phyloP scores from a whole-genome alignment of 2,888 invertebrate genomes.

The Andrena fulva region DNA sequence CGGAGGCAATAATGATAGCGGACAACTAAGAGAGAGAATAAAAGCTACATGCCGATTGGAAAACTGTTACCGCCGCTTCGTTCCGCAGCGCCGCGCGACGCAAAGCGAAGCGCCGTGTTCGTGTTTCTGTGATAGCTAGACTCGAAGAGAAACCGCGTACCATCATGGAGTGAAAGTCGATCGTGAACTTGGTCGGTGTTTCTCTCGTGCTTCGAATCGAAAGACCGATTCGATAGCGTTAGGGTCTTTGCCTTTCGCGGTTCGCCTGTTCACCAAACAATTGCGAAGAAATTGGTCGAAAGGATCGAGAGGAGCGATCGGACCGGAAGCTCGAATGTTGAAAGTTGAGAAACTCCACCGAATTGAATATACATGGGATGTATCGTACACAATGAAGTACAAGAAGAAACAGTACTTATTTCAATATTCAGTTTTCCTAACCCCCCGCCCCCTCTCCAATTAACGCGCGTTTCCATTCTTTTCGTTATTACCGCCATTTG shows the following conservation, averaged over 20 bases:
- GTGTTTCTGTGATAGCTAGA: constrained; percentile 28
- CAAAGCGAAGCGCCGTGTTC: no score
- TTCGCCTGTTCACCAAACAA: not conserved
- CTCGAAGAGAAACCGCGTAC: constrained; percentile 52
- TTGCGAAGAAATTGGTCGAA: not conserved
- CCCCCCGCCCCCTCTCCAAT: no score
- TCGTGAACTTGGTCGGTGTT: constrained; percentile 80
- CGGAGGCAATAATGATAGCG: not conserved
- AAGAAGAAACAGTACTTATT: no score
- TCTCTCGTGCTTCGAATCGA: constrained; percentile 31
- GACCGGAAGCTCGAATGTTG: no score
- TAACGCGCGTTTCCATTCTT: no score
- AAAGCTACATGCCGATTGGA: not conserved
- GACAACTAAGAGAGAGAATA: not conserved
- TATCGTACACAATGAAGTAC: no score
- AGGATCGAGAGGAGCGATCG: not conserved
- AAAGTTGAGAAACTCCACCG: no score
- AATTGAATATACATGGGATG: no score
- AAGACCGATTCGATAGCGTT: constrained; percentile 4
- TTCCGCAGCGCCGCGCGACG: not conserved
- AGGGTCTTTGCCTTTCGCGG: not conserved
- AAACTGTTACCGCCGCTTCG: not conserved
- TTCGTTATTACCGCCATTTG: no score
- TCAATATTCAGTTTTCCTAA: no score
- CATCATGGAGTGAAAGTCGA: constrained; percentile 81